Conservation (phyloP, 2,888 invertebrate species). For the Crossocerus cetratus region DNA sequence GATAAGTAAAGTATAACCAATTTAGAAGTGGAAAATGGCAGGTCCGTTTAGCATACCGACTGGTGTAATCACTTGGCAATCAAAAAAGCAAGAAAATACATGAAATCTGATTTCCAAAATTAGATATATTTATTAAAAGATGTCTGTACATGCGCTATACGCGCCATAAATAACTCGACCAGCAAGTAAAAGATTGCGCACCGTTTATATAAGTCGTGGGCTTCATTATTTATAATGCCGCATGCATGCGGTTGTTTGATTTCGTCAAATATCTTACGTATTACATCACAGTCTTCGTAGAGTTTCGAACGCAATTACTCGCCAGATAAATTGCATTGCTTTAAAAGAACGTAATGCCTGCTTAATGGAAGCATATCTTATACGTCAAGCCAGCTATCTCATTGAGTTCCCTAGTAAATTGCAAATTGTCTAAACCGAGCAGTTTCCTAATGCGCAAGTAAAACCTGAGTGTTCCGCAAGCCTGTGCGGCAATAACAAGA, state of each 20-base stretch:
- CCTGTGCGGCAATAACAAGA: not conserved
- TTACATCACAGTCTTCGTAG: constrained; percentile 47
- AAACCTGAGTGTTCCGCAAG: not conserved
- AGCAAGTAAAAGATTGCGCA: constrained; percentile 55
- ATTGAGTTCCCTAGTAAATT: not conserved
- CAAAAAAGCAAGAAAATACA: constrained; percentile 13
- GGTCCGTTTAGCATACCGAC: constrained; percentile 23
- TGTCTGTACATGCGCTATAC: constrained; percentile 15
- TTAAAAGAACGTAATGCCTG: not conserved
- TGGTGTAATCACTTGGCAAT: not conserved
- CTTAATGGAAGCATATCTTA: constrained; percentile 38
- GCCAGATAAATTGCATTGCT: not conserved
- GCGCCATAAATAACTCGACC: constrained; percentile 56
- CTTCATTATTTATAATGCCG: not conserved
- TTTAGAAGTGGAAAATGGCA: constrained; percentile 17
- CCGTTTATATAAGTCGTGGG: not conserved
- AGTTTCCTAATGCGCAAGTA: not conserved
- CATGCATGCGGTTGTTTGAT: not conserved
- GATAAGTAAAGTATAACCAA: constrained; percentile 47
- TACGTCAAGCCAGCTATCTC: not conserved
- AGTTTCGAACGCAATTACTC: constrained; percentile 14
- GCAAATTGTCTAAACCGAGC: not conserved
- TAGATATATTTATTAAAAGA: constrained; percentile 42
- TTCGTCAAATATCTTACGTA: constrained; percentile 20
- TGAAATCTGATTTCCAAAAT: constrained; percentile 39